Evolutionary conservation across 92 coral and sea anemone species (phyloP).

Genomic region (Parazoanthus darwini): DNA sequence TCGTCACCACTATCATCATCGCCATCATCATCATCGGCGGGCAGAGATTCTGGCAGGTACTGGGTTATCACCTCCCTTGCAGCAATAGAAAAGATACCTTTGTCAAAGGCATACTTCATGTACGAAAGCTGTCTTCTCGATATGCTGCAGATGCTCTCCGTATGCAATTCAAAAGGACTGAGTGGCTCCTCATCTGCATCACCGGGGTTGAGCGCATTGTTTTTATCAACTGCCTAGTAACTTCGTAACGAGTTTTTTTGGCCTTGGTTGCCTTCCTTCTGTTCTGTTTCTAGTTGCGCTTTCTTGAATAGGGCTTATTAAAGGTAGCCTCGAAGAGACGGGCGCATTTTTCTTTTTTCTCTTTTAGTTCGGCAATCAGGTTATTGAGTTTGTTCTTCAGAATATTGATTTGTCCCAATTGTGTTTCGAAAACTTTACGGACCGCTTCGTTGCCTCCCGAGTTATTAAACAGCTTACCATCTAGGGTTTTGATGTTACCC

Average conservation of each 20-base stretch:
- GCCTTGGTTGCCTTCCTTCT: no score
- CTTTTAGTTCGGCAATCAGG: slow-evolving; percentile 37
- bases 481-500: slow-evolving; percentile 25
- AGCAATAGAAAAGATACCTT: slow-evolving; percentile 24
- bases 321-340: slow-evolving; percentile 41
- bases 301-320: no score
- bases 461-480: slow-evolving; percentile 41
- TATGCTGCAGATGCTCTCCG: slow-evolving; percentile 44
- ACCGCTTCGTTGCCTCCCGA: slow-evolving; percentile 46
- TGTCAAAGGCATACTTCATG: slow-evolving; percentile 48
- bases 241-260: no score
- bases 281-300: no score
- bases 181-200: not conserved
- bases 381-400: slow-evolving; percentile 41
- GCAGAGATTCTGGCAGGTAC: slow-evolving; percentile 41
- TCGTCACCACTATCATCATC: slow-evolving; percentile 31
- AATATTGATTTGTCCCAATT: slow-evolving; percentile 24
- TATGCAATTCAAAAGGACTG: slow-evolving; percentile 42
- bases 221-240: no score
- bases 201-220: no score
- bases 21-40: slow-evolving; percentile 35
- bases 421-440: slow-evolving; percentile 43
- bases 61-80: slow-evolving; percentile 42
- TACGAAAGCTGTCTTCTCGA: slow-evolving; percentile 50
- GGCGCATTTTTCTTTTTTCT: slow-evolving; percentile 46